These are phyloP conservation scores for Papilio gigon DNA, from an alignment of 2,888 invertebrate genomes.

Conservation along the genomic window DNA sequence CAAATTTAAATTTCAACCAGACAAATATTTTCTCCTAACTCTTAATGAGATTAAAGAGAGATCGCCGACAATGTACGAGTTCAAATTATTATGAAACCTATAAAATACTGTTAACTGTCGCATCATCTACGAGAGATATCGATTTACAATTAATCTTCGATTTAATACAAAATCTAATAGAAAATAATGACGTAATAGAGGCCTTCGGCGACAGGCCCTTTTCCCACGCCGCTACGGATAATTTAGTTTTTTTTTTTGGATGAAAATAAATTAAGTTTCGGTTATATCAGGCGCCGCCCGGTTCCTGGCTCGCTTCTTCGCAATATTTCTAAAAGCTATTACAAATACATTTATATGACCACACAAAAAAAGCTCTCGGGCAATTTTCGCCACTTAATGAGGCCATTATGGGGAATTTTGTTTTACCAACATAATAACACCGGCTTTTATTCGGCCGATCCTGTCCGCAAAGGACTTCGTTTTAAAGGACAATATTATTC, in stretches of 20 bases:
- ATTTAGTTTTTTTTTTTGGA: slow-evolving; percentile 72
- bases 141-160: slow-evolving; percentile 80
- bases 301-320: slow-evolving; percentile 77
- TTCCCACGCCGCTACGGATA: slow-evolving; percentile 79
- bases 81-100: slow-evolving; percentile 21
- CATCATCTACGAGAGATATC: slow-evolving; percentile 71
- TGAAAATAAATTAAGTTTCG: slow-evolving; percentile 81
- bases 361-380: slow-evolving; percentile 80
- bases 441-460: slow-evolving; percentile 78
- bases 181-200: slow-evolving; percentile 82
- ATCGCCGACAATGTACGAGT: neutral
- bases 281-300: slow-evolving; percentile 78
- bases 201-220: slow-evolving; percentile 80
- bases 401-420: slow-evolving; percentile 82
- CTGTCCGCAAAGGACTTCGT: slow-evolving; percentile 74
- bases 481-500: slow-evolving; percentile 81
- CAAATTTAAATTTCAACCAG: too few relatives aligned
- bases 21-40: neutral
- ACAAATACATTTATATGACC: slow-evolving; percentile 82
- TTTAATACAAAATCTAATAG: slow-evolving; percentile 81
- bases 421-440: slow-evolving; percentile 83
- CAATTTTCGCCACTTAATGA: slow-evolving; percentile 83
- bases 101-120: slow-evolving; percentile 49
- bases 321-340: slow-evolving; percentile 83
- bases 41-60: neutral